A percentile compares a stretch with the other conserved stretches of the same genome.
Evolutionary conservation across 2,797 vertebrate genomes (phyloP).

Genomic region (Etheostoma perlongum): DNA sequence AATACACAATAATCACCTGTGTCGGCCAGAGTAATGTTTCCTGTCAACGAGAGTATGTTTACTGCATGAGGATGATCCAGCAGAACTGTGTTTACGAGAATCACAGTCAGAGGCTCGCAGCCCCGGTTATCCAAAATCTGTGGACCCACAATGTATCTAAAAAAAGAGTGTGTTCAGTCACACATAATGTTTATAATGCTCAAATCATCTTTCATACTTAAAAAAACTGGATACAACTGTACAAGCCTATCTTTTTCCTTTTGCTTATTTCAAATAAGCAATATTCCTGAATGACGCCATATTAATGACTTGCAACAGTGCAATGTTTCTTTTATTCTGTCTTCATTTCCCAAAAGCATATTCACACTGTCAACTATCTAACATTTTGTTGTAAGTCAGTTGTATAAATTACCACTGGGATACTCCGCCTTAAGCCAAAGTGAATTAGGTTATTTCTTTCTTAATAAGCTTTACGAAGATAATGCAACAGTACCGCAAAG

Average conservation of each 20-base stretch:
- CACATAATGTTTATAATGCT: conserved; percentile 4
- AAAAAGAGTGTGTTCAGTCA: background rate
- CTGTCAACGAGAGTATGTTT: background rate
- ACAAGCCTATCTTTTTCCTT: background rate
- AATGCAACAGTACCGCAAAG: conserved; percentile 48
- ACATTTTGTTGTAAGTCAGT: conserved; percentile 55
- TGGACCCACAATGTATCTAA: background rate
- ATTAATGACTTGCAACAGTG: conserved; percentile 50
- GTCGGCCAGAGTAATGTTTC: background rate
- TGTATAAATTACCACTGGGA: conserved; percentile 52
- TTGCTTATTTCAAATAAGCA: conserved; percentile 31
- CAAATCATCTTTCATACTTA: background rate
- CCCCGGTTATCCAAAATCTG: background rate
- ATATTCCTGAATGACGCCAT: conserved; percentile 15
- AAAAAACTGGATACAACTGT: background rate
- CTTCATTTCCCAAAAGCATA: conserved; percentile 69
- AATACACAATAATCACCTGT: background rate
- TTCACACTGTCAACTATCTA: conserved; percentile 60
- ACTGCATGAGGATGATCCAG: background rate
- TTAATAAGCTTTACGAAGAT: conserved; percentile 72
- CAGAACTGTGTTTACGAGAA: too few species aligned
- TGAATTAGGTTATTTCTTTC: conserved; percentile 78
- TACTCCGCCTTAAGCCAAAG: conserved; percentile 57
- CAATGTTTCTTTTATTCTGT: conserved; percentile 60
- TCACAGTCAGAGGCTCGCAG: background rate